These are phyloP conservation scores for Himalopsyche kuldschensis DNA, from an alignment of 2,888 invertebrate genomes.

Conservation along the genomic window DNA sequence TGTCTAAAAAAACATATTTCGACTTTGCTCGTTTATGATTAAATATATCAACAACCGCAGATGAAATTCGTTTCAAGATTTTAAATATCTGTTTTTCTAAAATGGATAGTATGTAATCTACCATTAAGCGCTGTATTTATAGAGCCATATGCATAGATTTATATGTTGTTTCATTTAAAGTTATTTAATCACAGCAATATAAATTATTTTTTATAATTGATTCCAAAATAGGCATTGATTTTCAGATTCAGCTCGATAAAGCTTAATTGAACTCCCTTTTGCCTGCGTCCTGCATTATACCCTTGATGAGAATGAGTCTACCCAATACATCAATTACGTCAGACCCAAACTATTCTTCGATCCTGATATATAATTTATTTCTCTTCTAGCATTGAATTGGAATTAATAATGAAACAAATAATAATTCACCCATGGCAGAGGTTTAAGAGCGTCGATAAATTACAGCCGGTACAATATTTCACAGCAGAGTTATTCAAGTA, in stretches of 20 bases:
- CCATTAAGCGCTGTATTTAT: too few species aligned
- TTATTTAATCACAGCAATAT: too few species aligned
- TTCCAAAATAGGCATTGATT: too few species aligned
- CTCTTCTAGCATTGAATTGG: neutral
- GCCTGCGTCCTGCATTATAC: neutral
- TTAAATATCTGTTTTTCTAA: too few species aligned
- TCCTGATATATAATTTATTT: neutral
- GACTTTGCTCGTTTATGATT: too few species aligned
- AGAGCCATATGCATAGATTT: too few species aligned
- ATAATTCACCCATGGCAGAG: slow-evolving; percentile 1
- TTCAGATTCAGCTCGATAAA: neutral
- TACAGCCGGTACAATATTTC: neutral
- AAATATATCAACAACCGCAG: too few species aligned
- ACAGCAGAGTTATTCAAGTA: neutral
- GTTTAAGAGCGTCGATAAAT: neutral
- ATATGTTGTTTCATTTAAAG: too few species aligned
- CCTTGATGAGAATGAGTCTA: neutral
- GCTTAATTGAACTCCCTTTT: neutral
- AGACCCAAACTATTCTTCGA: neutral
- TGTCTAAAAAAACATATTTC: too few species aligned
- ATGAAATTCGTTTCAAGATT: too few species aligned
- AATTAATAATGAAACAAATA: slow-evolving; percentile 1
- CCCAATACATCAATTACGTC: neutral
- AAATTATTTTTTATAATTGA: too few species aligned
- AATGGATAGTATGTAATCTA: too few species aligned